phyloP scores from a whole-genome alignment of 2,888 invertebrate species.

The Tholera decimalis region DNA sequence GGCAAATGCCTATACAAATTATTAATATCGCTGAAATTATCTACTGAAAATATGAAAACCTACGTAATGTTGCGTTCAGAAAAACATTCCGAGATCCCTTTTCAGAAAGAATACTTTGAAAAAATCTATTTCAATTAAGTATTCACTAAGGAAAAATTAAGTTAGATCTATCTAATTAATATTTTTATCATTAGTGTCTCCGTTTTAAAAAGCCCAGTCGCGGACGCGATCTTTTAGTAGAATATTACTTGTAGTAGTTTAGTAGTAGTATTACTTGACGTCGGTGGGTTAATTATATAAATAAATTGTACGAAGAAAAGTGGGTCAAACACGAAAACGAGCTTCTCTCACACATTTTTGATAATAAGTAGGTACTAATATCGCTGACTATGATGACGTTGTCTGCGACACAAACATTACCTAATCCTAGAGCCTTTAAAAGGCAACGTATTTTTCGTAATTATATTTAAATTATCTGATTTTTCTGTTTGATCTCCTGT shows the following conservation, averaged over 20 bases:
- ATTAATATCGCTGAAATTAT: too few species aligned
- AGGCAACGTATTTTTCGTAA: neutral
- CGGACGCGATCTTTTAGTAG: too few species aligned
- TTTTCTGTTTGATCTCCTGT: too few species aligned
- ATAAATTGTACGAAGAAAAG: conserved; percentile 46
- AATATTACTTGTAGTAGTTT: too few species aligned
- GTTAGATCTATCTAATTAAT: neutral
- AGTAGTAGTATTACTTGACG: too few species aligned
- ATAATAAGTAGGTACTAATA: conserved; percentile 30
- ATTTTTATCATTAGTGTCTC: neutral
- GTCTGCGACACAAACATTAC: neutral
- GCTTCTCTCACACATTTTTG: conserved; percentile 6
- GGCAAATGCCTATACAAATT: neutral
- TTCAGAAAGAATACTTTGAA: neutral
- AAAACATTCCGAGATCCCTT: neutral
- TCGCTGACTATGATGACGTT: conserved; percentile 9
- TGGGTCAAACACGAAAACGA: conserved; percentile 33
- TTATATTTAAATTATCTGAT: neutral
- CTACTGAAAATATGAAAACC: neutral
- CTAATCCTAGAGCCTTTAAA: neutral
- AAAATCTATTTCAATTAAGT: neutral
- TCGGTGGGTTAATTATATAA: conserved; percentile 36
- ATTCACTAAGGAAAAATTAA: neutral
- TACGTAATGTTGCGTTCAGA: neutral
- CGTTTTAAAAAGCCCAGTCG: too few species aligned